Conservation (phyloP, 1,140 invertebrate species). For the Drosophila littoralis region DNA sequence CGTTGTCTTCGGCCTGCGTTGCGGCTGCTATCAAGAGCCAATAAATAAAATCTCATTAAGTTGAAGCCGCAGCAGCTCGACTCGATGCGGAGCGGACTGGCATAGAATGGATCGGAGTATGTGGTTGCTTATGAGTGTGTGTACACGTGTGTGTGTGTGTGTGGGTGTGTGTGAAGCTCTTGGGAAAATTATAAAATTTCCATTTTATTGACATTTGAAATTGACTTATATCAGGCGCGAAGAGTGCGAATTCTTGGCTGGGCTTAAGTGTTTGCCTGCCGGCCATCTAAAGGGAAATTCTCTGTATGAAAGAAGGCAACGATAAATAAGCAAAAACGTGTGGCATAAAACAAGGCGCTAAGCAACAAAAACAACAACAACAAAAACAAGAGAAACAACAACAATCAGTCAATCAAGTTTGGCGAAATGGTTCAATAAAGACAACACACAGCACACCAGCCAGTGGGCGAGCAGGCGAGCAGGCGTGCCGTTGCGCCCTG, state of each 20-base stretch:
- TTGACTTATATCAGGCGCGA: constrained; percentile 72
- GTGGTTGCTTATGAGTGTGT: constrained; percentile 5
- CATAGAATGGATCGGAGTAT: background rate
- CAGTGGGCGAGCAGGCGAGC: background rate
- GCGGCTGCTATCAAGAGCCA: constrained; percentile 65
- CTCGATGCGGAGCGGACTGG: background rate
- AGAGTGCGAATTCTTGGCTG: constrained; percentile 50
- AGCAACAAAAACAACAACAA: constrained; percentile 37
- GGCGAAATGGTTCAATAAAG: constrained; percentile 79
- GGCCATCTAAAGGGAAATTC: constrained; percentile 47
- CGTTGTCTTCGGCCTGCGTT: constrained; percentile 12
- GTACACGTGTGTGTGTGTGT: constrained; percentile 7
- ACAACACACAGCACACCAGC: constrained; percentile 51
- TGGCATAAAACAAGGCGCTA: constrained; percentile 33
- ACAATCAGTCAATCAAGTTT: constrained; percentile 78
- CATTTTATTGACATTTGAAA: constrained; percentile 80
- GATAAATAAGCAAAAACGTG: constrained; percentile 43
- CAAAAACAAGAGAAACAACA: constrained; percentile 10
- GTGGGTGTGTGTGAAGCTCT: constrained; percentile 26
- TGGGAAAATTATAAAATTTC: constrained; percentile 79
- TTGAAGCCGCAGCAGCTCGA: constrained; percentile 57
- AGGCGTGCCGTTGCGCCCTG: constrained; percentile 36
- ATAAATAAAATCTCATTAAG: constrained; percentile 80
- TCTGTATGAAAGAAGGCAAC: constrained; percentile 22
- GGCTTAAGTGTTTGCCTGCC: constrained; percentile 65